A percentile compares a stretch with the other conserved stretches of the same genome.
Conservation (phyloP, 2,113 vertebrate genomes). For the Struthidea cinerea region DNA sequence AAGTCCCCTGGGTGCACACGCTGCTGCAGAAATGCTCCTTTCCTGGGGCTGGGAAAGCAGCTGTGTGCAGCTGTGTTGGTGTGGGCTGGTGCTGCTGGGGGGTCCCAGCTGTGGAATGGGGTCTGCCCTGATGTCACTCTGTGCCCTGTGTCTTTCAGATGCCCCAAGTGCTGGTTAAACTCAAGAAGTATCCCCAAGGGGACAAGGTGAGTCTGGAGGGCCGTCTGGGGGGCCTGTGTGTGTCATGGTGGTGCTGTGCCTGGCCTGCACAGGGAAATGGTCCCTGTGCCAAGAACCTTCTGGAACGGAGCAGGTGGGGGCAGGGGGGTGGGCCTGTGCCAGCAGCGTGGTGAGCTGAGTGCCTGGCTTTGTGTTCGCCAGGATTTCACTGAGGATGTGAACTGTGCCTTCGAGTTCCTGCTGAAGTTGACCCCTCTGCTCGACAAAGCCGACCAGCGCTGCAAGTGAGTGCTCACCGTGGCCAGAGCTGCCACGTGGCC, state of each 20-base stretch:
- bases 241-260: rapidly evolving
- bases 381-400: constrained; percentile 96
- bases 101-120: background rate
- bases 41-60: background rate
- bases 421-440: constrained; percentile 92
- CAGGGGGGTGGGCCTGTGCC: background rate
- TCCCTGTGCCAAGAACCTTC: background rate
- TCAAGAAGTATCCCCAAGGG: constrained; percentile 90
- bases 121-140: background rate
- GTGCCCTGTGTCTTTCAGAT: constrained; percentile 72
- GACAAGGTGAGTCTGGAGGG: constrained; percentile 79
- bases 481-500: background rate
- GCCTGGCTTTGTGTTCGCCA: constrained; percentile 25
- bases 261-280: rapidly evolving
- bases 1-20: background rate
- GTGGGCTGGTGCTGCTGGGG: background rate
- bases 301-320: rapidly evolving
- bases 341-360: background rate
- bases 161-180: constrained; percentile 90
- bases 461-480: constrained; percentile 80
- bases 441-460: constrained; percentile 95
- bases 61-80: background rate
- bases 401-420: constrained; percentile 89
- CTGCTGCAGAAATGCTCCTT: background rate
- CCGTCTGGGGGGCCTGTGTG: rapidly evolving